Evolutionary conservation across 2,797 vertebrate genomes (phyloP).

Genomic region (Manis javanica): DNA sequence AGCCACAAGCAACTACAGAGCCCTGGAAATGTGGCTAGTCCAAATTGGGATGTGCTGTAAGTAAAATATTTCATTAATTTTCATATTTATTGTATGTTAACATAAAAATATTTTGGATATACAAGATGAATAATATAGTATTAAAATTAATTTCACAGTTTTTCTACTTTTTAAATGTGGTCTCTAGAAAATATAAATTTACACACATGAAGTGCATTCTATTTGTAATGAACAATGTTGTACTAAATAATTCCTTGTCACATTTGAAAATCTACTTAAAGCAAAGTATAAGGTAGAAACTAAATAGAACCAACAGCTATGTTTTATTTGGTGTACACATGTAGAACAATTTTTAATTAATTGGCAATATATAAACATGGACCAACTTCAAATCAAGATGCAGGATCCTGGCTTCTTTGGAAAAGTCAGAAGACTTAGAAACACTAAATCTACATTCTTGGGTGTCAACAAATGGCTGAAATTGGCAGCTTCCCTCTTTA

Average conservation of each 20-base stretch:
- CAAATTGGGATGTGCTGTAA: background rate
- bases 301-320: background rate
- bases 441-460: background rate
- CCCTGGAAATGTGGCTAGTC: background rate
- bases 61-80: background rate
- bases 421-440: background rate
- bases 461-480: background rate
- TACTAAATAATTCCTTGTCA: background rate
- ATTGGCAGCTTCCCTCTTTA: background rate
- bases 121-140: background rate
- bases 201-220: background rate
- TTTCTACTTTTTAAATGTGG: background rate
- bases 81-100: background rate
- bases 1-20: background rate
- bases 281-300: background rate
- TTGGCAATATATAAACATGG: background rate
- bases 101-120: constrained; percentile 37
- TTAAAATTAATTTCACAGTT: constrained; percentile 7
- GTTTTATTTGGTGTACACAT: background rate
- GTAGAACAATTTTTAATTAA: background rate
- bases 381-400: constrained; percentile 7
- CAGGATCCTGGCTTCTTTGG: background rate
- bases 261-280: background rate
- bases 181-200: background rate
- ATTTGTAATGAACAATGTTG: background rate